Base-by-base conservation (phyloP, 2,888 invertebrate genomes). In the Prosapia bicincta region DNA sequence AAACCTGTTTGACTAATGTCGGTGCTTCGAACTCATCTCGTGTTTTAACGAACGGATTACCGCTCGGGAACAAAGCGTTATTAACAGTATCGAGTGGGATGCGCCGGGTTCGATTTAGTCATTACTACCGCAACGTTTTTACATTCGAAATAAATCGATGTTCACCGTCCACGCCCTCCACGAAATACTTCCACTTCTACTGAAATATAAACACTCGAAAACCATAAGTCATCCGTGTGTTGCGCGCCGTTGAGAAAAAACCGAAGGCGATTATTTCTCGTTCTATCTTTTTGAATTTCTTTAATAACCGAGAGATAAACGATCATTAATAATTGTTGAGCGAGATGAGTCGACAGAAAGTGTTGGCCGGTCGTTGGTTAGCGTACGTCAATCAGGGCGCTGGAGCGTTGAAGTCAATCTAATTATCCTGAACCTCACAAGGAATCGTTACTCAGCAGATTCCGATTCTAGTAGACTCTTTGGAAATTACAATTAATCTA, bases 271-370 rank as follows among this genome's bases (percentile, higher is more conserved):
- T 70, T 69, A 69, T 69, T 65, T 69, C 68, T 69, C 54, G 69
- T 26, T 69, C 69, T 76, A 72, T 76, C 72, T 68, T 32, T 70
- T 76, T 73, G 65, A 76, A 76, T 76, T 71, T 71, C 73, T 73
- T 70, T 73, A 76, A 76, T 76, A 76, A 76, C 73, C 67, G 69
- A 70, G 73, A 76, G 76, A 76, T 76, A 76, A 76, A 76, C 76
- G 76, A 73, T 76, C 76, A 76, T 76, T 76, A 76, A 76, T 76
- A 76, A 76, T 74, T 73, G 76, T 76, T 72, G 72, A 73, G 69
- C 70, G 71, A 73, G 76, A 73, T 76, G 76, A 76, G 70, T 76
- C 73, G 76, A 74, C 76, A 76, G 73, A 76, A 75, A 66, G 71
- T 68, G 38, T 25, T 13, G 67, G 28, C 65, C 71, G 65, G 38